Percentiles rank a stretch among this genome's conserved stretches.
Conservation (phyloP, 2,797 vertebrate genomes). For the Amblyopsis hoosieri region DNA sequence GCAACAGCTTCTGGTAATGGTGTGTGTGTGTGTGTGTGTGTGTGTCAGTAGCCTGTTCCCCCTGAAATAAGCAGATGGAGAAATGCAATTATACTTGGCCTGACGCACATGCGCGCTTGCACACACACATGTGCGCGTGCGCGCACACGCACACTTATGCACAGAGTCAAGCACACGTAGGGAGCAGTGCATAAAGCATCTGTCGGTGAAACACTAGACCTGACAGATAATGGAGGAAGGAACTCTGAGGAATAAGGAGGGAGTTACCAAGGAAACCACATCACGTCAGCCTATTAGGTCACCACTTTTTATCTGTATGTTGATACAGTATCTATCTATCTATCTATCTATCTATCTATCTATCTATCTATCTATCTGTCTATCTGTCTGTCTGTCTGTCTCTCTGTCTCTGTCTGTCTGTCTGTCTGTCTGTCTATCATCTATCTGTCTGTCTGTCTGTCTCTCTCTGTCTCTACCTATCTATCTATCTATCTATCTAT, state of each 20-base stretch:
- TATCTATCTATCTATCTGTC: background rate
- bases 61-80: constrained; percentile 71
- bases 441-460: background rate
- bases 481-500: background rate
- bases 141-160: constrained; percentile 11
- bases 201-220: constrained; percentile 63
- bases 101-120: constrained; percentile 53
- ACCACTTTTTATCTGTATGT: background rate
- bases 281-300: constrained; percentile 12
- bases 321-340: constrained; percentile 1
- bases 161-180: constrained; percentile 30
- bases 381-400: background rate
- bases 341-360: background rate
- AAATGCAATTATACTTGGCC: constrained; percentile 63
- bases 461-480: background rate
- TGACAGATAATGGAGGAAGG: constrained; percentile 46
- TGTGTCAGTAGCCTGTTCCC: constrained; percentile 54
- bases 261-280: constrained; percentile 25
- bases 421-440: too few relatives aligned
- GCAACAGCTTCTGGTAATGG: constrained; percentile 9
- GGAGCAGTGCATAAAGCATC: constrained; percentile 52
- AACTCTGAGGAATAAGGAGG: constrained; percentile 37
- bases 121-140: background rate
- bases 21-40: constrained; percentile 23
- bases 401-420: background rate